A percentile compares a stretch with the other conserved stretches of the same genome.
These are phyloP conservation scores for Netta rufina DNA, from an alignment of 2,797 vertebrate species.

Conservation along the genomic window DNA sequence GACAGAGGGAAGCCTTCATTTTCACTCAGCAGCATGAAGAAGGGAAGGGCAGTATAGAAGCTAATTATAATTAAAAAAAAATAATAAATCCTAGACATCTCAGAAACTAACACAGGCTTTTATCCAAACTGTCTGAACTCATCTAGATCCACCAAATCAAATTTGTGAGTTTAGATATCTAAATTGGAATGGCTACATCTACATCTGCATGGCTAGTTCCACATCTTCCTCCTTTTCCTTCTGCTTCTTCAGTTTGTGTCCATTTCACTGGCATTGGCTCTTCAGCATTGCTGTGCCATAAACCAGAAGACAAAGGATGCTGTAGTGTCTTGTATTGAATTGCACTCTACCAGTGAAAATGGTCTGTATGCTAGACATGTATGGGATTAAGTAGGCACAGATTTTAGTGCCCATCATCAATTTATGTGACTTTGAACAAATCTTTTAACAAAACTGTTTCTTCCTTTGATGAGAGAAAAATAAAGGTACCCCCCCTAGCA, in stretches of 20 bases:
- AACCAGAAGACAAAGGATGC: too few relatives aligned
- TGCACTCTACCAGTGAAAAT: too few relatives aligned
- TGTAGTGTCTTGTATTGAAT: not conserved
- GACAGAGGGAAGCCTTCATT: constrained; percentile 4
- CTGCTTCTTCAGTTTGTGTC: not conserved
- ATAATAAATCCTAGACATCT: not conserved
- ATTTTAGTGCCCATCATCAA: not conserved
- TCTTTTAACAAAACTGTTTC: not conserved
- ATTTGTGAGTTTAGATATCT: not conserved
- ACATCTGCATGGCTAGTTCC: not conserved
- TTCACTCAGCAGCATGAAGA: not conserved
- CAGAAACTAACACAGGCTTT: not conserved
- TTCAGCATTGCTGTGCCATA: not conserved
- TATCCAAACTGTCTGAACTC: not conserved
- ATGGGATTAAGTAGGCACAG: not conserved
- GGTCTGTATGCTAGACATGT: not conserved
- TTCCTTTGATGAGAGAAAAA: not conserved
- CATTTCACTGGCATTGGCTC: not conserved
- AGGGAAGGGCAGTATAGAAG: not conserved
- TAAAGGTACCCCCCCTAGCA: not conserved
- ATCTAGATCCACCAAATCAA: not conserved
- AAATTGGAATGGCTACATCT: not conserved
- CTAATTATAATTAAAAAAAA: not conserved
- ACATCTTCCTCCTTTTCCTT: not conserved
- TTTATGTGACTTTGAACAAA: not conserved